Evolutionary conservation across 2,797 vertebrate species (phyloP).

Genomic region (Danio kyathit): DNA sequence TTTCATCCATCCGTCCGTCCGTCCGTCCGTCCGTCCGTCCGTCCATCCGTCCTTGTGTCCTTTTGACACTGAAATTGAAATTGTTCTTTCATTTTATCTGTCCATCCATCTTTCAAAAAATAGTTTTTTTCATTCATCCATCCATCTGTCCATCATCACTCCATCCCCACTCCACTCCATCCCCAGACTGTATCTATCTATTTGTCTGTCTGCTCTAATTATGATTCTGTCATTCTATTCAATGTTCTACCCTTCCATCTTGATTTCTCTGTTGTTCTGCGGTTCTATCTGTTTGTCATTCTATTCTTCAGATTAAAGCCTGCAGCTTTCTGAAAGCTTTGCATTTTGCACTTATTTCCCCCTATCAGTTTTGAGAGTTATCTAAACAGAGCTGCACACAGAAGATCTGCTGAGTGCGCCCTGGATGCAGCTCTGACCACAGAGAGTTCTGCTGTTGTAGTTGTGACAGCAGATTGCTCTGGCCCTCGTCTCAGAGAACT

Average conservation of each 20-base stretch:
- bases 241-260: not conserved
- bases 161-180: not conserved
- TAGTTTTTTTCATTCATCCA: accelerated
- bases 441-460: conserved; percentile 32
- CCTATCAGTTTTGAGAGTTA: not conserved
- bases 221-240: not conserved
- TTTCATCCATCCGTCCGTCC: too few species aligned
- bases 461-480: conserved; percentile 31
- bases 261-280: too few species aligned
- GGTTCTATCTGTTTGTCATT: not conserved
- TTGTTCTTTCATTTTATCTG: not conserved
- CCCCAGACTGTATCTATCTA: too few species aligned
- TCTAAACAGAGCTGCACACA: conserved; percentile 5
- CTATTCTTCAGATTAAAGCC: not conserved
- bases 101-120: too few species aligned
- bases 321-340: too few species aligned
- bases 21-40: too few species aligned
- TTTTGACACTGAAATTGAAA: too few species aligned
- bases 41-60: too few species aligned
- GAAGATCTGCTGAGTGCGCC: conserved; percentile 26
- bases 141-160: not conserved
- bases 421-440: conserved; percentile 29
- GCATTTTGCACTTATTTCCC: not conserved
- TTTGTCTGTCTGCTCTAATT: not conserved
- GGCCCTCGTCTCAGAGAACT: conserved; percentile 4